phyloP scores from a whole-genome alignment of 2,113 vertebrate species.

The Pseudorectes ferrugineus region DNA sequence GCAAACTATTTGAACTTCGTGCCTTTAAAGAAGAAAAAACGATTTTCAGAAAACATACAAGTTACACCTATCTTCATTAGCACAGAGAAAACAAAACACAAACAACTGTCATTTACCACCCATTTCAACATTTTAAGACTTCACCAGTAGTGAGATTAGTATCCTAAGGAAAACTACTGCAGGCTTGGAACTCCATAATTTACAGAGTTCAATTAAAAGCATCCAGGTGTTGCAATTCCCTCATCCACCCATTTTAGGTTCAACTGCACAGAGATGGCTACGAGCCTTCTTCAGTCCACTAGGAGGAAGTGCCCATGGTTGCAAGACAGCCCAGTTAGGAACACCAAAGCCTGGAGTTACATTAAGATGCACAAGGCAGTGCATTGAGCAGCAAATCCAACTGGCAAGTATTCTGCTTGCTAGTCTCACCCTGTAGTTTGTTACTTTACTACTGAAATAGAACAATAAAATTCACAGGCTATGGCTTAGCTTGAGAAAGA shows the following conservation, averaged over 20 bases:
- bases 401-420: neutral
- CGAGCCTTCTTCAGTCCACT: neutral
- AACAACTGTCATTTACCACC: neutral
- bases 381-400: neutral
- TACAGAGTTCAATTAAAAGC: neutral
- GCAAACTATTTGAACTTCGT: constrained; percentile 85
- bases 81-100: neutral
- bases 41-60: neutral
- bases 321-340: neutral
- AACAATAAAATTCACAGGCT: neutral
- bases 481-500: neutral
- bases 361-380: neutral
- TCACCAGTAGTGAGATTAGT: neutral
- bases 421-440: neutral
- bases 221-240: neutral
- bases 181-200: neutral
- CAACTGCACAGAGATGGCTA: neutral
- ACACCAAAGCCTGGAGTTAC: neutral
- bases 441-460: neutral
- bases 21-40: constrained; percentile 72
- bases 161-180: neutral
- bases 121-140: neutral
- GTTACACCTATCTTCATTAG: neutral
- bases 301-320: neutral
- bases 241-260: neutral